A percentile compares a stretch with the other conserved stretches of the same genome.
Conservation (phyloP, 1,140 invertebrate genomes). For the Drosophila nigrodunni region DNA sequence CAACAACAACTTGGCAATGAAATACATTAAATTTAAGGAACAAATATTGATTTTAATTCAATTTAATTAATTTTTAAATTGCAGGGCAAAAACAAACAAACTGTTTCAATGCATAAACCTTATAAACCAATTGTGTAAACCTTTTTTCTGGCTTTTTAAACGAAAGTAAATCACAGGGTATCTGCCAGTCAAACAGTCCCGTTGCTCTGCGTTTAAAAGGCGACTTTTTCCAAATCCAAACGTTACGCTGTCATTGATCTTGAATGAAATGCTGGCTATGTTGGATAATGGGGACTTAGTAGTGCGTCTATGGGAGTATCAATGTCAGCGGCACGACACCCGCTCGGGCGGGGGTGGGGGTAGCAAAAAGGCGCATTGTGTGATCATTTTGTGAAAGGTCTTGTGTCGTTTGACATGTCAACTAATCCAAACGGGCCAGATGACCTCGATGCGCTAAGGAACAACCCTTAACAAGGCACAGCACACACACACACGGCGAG, state of each 20-base stretch:
- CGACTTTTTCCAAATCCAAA: background rate
- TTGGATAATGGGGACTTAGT: background rate
- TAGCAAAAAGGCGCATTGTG: slow-evolving; percentile 5
- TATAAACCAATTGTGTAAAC: too few species aligned
- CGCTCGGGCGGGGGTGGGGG: background rate
- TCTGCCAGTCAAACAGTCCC: background rate
- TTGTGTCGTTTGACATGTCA: slow-evolving; percentile 58
- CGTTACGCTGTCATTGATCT: background rate
- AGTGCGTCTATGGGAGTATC: slow-evolving; percentile 2
- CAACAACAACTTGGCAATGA: too few species aligned
- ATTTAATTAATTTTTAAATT: too few species aligned
- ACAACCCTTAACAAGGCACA: slow-evolving; percentile 59
- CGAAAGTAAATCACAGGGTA: background rate
- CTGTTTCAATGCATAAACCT: too few species aligned
- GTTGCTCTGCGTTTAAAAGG: background rate
- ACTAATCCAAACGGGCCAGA: slow-evolving; percentile 54
- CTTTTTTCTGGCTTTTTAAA: too few species aligned
- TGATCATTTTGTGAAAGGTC: slow-evolving; percentile 17
- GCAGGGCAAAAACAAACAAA: too few species aligned
- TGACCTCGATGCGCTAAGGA: slow-evolving; percentile 48
- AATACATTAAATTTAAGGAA: too few species aligned
- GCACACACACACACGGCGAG: background rate
- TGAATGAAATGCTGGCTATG: background rate
- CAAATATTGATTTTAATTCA: too few species aligned
- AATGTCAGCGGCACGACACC: slow-evolving; percentile 16